A percentile compares a stretch with the other conserved stretches of the same genome.
These are phyloP conservation scores for Orchesella cincta DNA, from an alignment of 1,140 invertebrate species.

Conservation along the genomic window DNA sequence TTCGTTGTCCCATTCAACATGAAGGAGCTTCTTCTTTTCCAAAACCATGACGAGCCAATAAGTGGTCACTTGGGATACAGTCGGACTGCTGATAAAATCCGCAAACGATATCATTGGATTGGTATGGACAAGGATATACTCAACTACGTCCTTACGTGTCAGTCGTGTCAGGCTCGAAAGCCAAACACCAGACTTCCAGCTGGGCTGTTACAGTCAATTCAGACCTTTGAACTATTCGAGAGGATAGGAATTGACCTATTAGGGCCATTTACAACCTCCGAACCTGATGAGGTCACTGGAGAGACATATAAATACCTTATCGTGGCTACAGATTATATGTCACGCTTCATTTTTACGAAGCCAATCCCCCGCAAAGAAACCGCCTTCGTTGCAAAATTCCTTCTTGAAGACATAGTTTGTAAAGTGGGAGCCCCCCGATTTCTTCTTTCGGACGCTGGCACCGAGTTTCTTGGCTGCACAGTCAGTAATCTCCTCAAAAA, in stretches of 20 bases:
- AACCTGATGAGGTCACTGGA: too few species aligned
- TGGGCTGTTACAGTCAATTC: slow-evolving; percentile 36
- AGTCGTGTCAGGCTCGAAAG: slow-evolving; percentile 45
- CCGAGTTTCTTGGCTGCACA: slow-evolving; percentile 37
- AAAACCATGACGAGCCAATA: slow-evolving; percentile 41
- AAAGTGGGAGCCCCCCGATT: slow-evolving; percentile 43
- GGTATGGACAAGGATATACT: slow-evolving; percentile 35
- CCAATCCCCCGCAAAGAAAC: too few species aligned
- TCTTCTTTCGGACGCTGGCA: slow-evolving; percentile 45
- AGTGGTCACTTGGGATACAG: slow-evolving; percentile 44
- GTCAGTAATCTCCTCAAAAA: slow-evolving; percentile 30
- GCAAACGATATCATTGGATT: slow-evolving; percentile 46
- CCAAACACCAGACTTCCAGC: neutral
- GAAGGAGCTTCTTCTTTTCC: neutral
- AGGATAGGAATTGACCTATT: slow-evolving; percentile 53
- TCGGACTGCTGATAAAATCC: slow-evolving; percentile 42
- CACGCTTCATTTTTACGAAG: too few species aligned
- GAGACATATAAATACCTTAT: too few species aligned
- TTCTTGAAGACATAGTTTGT: slow-evolving; percentile 44
- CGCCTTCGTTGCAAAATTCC: too few species aligned
- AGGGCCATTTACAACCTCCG: too few species aligned
- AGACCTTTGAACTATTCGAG: slow-evolving; percentile 44
- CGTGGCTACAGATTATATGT: too few species aligned
- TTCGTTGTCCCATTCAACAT: neutral
- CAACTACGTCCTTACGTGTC: slow-evolving; percentile 42